Conservation (phyloP, 2,113 vertebrate genomes). For the Oncorhynchus tshawytscha region DNA sequence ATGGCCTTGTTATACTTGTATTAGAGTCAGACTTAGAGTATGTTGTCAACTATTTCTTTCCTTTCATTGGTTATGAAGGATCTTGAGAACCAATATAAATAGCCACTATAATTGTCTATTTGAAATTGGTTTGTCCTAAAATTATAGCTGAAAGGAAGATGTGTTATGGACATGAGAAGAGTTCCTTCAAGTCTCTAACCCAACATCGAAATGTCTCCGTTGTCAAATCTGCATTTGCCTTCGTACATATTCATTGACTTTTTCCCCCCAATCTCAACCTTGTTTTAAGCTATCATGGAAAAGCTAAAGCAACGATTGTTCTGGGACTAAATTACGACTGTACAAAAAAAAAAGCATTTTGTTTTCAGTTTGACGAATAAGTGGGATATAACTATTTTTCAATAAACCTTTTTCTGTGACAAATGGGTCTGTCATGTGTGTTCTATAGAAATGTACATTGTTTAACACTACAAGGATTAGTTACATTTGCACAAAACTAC, state of each 20-base stretch:
- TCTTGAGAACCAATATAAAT: background rate
- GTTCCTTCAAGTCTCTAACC: slow-evolving; percentile 13
- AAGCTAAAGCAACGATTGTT: slow-evolving; percentile 1
- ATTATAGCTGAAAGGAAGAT: no score
- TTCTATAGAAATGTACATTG: slow-evolving; percentile 50
- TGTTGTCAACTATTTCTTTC: background rate
- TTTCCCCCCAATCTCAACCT: background rate
- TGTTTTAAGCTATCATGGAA: slow-evolving; percentile 26
- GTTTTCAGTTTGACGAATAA: slow-evolving; percentile 64
- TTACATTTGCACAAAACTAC: slow-evolving; percentile 37
- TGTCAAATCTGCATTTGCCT: slow-evolving; percentile 7
- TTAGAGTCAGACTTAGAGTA: slow-evolving; percentile 2
- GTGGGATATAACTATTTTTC: slow-evolving; percentile 96
- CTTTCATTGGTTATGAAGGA: background rate
- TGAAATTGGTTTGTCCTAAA: no score
- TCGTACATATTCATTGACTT: background rate
- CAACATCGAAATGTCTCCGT: slow-evolving; percentile 41
- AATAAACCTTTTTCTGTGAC: slow-evolving; percentile 92
- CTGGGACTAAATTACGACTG: slow-evolving; percentile 22
- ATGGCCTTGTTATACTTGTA: slow-evolving; percentile 23
- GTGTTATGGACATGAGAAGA: background rate
- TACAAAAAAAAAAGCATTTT: slow-evolving; percentile 21
- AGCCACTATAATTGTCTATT: background rate
- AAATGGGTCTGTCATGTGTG: slow-evolving; percentile 49
- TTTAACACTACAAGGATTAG: slow-evolving; percentile 57